Base-by-base conservation (phyloP, 2,888 invertebrate species). In the Tryphoninae sp. region DNA sequence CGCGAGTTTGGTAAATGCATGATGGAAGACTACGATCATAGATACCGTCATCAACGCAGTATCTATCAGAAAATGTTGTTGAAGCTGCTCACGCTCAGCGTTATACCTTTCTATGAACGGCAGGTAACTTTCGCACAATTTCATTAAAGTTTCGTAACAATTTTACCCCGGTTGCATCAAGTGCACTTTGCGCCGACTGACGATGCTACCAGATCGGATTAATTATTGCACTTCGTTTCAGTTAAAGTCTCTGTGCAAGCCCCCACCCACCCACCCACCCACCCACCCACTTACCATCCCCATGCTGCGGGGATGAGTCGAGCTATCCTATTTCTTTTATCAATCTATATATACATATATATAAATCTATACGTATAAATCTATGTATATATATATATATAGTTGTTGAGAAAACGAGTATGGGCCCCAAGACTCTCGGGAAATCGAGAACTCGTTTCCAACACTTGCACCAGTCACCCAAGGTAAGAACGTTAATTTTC, bases 111-210 rank as follows among this genome's bases (percentile, higher is more conserved):
- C 9, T 45, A 55, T 55, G 42, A 26, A 58, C n/a, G 7, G 22
- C 26, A 45, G 1, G 72, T 75, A 77, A 77, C 77, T 81, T 74
- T 51, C 8, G 49, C 59, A 64, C 51, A 81, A 81, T 81, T 81
- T 77, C 68, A 81, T 81, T 69, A 69, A 68, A 77, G 68, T 74
- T 73, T 69, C 49, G 77, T 81, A 78, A 81, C 81, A 77, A 73
- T 81, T 81, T 81, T 69, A 74, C 77, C 13, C 33, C 58, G 58
- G 61, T 40, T 78, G 77, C 77, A 77, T 58, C 74, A 62, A 65
- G 75, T 78, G 81, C 81, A 82, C 78, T 82, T 78, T 72, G 68
- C 55, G 78, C 68, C 68, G 67, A 76, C 78, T 53, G 49, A 67
- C 62, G 59, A 65, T 67, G 72, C 64, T 58, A 69, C 49, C 67